These are phyloP conservation scores for Episyrphus balteatus DNA, from an alignment of 1,140 invertebrate genomes.

Conservation along the genomic window DNA sequence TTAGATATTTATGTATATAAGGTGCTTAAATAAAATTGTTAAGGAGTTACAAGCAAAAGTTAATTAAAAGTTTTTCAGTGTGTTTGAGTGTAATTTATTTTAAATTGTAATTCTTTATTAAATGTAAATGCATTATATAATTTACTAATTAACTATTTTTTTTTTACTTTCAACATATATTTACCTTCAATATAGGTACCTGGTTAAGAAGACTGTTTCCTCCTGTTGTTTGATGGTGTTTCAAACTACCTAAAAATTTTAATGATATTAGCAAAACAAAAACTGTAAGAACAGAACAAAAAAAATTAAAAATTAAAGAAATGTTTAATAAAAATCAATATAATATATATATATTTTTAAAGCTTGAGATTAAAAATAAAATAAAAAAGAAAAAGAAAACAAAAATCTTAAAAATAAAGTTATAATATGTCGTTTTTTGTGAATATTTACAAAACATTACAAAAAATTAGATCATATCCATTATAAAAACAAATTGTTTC, in stretches of 20 bases:
- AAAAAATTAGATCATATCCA: too few relatives aligned
- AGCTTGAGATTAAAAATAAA: slow-evolving; percentile 14
- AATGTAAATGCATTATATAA: background rate
- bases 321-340: slow-evolving; percentile 4
- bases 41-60: background rate
- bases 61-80: background rate
- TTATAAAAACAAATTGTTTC: too few relatives aligned
- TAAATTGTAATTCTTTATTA: background rate
- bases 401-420: slow-evolving; percentile 12
- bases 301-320: slow-evolving; percentile 2
- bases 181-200: slow-evolving; percentile 23
- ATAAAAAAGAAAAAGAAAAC: slow-evolving; percentile 25
- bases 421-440: too few relatives aligned
- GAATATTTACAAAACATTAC: too few relatives aligned
- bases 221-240: slow-evolving; percentile 37
- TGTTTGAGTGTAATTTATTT: background rate
- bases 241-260: slow-evolving; percentile 27
- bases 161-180: background rate
- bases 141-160: background rate
- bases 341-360: slow-evolving; percentile 5
- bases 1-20: background rate
- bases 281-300: slow-evolving; percentile 8
- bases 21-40: background rate
- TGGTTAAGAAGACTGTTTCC: slow-evolving; percentile 39
- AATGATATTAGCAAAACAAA: slow-evolving; percentile 5